Conservation (phyloP, 2,797 vertebrate genomes). For the Periophthalmus magnuspinnatus region DNA sequence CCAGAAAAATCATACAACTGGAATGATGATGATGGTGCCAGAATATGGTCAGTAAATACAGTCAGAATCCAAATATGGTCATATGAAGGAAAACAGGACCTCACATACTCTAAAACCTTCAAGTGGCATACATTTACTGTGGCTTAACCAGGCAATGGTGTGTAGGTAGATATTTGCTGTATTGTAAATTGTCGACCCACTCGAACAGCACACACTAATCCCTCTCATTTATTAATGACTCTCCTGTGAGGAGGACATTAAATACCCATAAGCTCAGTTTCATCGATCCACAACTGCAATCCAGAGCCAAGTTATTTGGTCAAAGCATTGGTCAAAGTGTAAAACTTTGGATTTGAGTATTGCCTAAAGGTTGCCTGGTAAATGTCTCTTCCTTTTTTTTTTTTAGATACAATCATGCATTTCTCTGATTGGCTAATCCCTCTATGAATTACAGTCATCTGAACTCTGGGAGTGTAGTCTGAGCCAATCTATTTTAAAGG, state of each 20-base stretch:
- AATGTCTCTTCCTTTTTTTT: no score
- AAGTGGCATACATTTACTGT: neutral
- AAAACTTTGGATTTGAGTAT: neutral
- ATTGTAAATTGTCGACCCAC: slow-evolving; percentile 2
- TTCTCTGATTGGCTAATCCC: no score
- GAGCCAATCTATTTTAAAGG: no score
- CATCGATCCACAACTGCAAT: neutral
- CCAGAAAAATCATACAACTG: no score
- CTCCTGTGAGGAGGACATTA: slow-evolving; percentile 1
- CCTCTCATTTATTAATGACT: slow-evolving; percentile 13
- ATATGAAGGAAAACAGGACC: neutral
- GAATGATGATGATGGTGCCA: no score
- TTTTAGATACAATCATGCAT: no score
- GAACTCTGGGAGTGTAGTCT: no score
- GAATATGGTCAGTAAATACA: neutral
- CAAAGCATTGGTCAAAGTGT: neutral
- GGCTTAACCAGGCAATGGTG: neutral
- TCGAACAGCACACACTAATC: slow-evolving; percentile 7
- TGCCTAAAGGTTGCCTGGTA: neutral
- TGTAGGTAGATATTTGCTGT: slow-evolving; percentile 3
- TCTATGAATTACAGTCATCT: no score
- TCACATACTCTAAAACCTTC: neutral
- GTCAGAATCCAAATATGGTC: no score
- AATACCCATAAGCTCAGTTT: neutral
- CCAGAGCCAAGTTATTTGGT: no score